phyloP scores from a whole-genome alignment of 2,888 invertebrate genomes.

The Lomographa bimaculata region DNA sequence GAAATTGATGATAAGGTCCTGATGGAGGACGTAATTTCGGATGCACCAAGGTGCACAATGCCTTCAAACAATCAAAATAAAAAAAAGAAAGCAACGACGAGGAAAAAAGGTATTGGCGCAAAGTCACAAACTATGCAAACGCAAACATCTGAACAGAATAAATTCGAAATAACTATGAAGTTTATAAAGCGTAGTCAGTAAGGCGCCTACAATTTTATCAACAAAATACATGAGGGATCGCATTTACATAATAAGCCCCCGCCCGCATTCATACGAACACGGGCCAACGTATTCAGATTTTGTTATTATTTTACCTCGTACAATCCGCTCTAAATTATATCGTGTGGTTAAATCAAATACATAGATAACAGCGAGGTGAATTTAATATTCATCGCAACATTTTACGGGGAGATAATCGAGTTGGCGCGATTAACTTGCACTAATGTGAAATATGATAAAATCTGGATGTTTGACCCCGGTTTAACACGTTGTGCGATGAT shows the following conservation, averaged over 20 bases:
- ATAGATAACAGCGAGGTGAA: constrained; percentile 53
- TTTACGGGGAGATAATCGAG: constrained; percentile 45
- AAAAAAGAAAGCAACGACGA: constrained; percentile 3
- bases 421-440: constrained; percentile 38
- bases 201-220: constrained; percentile 62
- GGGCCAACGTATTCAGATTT: constrained; percentile 60
- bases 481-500: neutral
- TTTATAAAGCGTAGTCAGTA: constrained; percentile 32
- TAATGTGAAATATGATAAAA: constrained; percentile 30
- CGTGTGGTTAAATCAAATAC: constrained; percentile 52
- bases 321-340: constrained; percentile 56
- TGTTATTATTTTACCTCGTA: constrained; percentile 70
- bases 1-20: too few species aligned
- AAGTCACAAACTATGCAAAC: constrained; percentile 15
- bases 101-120: constrained; percentile 5
- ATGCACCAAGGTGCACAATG: too few species aligned
- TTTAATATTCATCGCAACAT: constrained; percentile 51
- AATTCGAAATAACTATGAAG: constrained; percentile 33
- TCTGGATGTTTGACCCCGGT: constrained; percentile 8
- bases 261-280: constrained; percentile 51
- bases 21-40: too few species aligned
- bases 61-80: too few species aligned
- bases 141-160: constrained; percentile 30
- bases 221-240: constrained; percentile 65
- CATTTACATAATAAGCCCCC: constrained; percentile 71